Percentiles rank a stretch among this genome's conserved stretches.
These are phyloP conservation scores for Remorina albescens DNA, from an alignment of 2,797 vertebrate species.

Conservation along the genomic window DNA sequence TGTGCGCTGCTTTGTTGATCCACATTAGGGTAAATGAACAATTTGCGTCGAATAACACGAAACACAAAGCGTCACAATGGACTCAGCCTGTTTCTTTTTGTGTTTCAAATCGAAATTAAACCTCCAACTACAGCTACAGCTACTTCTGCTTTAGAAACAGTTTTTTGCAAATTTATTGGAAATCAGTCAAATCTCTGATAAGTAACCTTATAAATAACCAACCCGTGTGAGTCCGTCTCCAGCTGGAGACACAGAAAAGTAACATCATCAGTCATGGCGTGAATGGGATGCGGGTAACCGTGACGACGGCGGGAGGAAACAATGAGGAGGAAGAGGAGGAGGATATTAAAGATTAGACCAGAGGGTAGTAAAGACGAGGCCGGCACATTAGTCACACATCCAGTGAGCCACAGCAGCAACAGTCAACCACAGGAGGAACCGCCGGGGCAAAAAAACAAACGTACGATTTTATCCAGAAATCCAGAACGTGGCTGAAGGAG, in stretches of 20 bases:
- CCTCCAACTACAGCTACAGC: too few species aligned
- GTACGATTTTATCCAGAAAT: too few species aligned
- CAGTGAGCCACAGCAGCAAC: slow-evolving; percentile 49
- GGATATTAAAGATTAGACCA: slow-evolving; percentile 13
- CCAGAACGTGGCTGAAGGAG: too few species aligned
- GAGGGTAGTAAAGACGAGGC: slow-evolving; percentile 46
- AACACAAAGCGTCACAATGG: background rate
- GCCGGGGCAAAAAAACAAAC: background rate
- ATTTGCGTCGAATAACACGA: background rate
- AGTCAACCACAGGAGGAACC: slow-evolving; percentile 39
- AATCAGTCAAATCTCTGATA: background rate
- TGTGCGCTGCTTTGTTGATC: slow-evolving; percentile 18
- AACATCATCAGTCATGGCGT: background rate
- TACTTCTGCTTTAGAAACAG: too few species aligned
- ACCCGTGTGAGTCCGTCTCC: background rate
- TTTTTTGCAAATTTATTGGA: background rate
- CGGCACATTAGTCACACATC: slow-evolving; percentile 62
- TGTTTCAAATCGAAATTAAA: too few species aligned
- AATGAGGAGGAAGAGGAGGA: background rate
- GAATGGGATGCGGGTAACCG: background rate
- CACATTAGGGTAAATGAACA: slow-evolving; percentile 16
- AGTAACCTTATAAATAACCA: background rate
- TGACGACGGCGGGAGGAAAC: background rate
- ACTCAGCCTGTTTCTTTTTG: too few species aligned
- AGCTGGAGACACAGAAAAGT: background rate